Percentiles rank a stretch among this genome's conserved stretches.
Evolutionary conservation across 2,888 invertebrate genomes (phyloP).

Genomic region (Achlya flavicornis): DNA sequence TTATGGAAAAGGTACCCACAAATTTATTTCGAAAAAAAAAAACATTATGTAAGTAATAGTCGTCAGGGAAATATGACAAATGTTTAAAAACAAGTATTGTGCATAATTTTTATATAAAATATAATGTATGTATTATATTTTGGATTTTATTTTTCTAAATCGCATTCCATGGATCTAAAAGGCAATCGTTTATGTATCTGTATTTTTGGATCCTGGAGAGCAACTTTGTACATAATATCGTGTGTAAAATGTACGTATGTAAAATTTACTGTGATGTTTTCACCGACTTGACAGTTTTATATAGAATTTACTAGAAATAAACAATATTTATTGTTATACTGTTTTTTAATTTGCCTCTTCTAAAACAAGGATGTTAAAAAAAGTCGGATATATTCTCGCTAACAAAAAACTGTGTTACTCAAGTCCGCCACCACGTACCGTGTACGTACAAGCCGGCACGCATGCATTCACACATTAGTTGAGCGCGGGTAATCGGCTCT

Average conservation of each 20-base stretch:
- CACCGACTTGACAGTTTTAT: conserved; percentile 49
- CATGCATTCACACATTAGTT: too few species aligned
- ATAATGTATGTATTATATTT: neutral
- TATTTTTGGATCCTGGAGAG: neutral
- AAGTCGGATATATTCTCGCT: too few species aligned
- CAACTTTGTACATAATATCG: conserved; percentile 33
- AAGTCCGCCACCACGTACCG: too few species aligned
- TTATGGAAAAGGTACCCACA: neutral
- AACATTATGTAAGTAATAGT: neutral
- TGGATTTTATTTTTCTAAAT: neutral
- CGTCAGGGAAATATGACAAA: neutral
- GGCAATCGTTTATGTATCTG: neutral
- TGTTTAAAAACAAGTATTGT: neutral
- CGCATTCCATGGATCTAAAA: neutral
- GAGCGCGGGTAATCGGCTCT: too few species aligned
- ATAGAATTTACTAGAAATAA: conserved; percentile 47
- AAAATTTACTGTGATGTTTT: conserved; percentile 52
- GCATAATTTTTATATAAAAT: neutral
- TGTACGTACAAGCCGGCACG: too few species aligned
- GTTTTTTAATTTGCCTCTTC: conserved; percentile 17
- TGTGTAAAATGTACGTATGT: conserved; percentile 43
- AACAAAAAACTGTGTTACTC: too few species aligned
- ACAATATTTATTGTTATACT: conserved; percentile 28
- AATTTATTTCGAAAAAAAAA: neutral
- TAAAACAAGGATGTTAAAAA: too few species aligned